Percentiles rank a stretch among this genome's conserved stretches.
These are phyloP conservation scores for Hestina assimilis DNA, from an alignment of 1,140 invertebrate genomes.

Conservation along the genomic window DNA sequence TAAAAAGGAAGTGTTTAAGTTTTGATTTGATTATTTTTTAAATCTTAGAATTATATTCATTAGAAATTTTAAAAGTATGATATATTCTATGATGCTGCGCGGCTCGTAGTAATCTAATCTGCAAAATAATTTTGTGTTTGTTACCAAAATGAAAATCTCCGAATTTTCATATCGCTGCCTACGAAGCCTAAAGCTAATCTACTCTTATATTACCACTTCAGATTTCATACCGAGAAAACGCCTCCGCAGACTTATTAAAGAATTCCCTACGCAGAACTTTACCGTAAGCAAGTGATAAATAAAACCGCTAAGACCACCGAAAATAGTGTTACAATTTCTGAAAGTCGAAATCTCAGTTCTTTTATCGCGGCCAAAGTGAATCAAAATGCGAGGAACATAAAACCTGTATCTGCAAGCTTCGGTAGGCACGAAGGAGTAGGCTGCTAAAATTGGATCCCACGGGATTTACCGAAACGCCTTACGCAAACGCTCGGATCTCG, in stretches of 20 bases:
- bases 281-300: slow-evolving; percentile 18
- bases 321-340: slow-evolving; percentile 24
- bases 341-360: slow-evolving; percentile 31
- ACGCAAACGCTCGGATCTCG: slow-evolving; percentile 36
- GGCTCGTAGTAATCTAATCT: not conserved
- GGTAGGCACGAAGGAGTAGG: slow-evolving; percentile 45
- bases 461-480: slow-evolving; percentile 58
- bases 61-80: no score
- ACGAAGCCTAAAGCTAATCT: not conserved
- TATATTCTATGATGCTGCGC: no score
- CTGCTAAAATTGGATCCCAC: slow-evolving; percentile 61
- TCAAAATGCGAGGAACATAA: slow-evolving; percentile 43
- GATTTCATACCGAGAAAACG: not conserved
- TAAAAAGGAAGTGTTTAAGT: not conserved
- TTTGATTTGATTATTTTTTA: not conserved
- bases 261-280: slow-evolving; percentile 7
- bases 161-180: not conserved
- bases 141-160: not conserved
- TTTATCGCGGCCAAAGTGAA: slow-evolving; percentile 45
- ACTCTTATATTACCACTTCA: not conserved
- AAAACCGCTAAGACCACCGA: slow-evolving; percentile 18
- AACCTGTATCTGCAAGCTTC: slow-evolving; percentile 44
- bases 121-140: not conserved
- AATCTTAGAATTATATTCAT: no score
- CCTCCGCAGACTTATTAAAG: slow-evolving; percentile 5